phyloP scores from a whole-genome alignment of 2,113 vertebrate species.

The Prionailurus bengalensis region DNA sequence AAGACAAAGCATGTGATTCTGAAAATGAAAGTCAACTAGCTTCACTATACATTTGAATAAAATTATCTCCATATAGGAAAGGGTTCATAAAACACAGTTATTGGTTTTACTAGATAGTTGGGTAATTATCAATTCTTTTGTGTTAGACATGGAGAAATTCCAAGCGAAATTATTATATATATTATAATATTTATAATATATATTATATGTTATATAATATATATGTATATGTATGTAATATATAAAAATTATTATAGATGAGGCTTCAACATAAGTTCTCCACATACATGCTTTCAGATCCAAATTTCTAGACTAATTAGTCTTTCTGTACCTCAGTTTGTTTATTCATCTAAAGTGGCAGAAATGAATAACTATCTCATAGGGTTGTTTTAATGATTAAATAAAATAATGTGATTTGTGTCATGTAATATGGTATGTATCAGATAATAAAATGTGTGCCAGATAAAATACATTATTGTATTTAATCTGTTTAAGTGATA shows the following conservation, averaged over 20 bases:
- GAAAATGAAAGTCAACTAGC: background rate
- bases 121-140: background rate
- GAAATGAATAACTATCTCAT: background rate
- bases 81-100: background rate
- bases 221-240: too few relatives aligned
- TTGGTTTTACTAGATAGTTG: background rate
- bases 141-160: background rate
- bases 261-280: too few relatives aligned
- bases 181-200: too few relatives aligned
- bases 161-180: background rate
- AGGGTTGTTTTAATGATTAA: background rate
- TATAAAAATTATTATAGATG: too few relatives aligned
- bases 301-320: background rate
- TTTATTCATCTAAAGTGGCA: slow-evolving; percentile 4
- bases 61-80: background rate
- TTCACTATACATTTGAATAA: background rate
- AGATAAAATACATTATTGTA: background rate
- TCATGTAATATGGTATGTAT: background rate
- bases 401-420: slow-evolving; percentile 1
- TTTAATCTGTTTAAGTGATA: slow-evolving; percentile 11
- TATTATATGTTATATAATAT: background rate
- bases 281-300: background rate
- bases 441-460: background rate
- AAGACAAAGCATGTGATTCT: background rate
- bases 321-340: background rate